Base-by-base conservation (phyloP, 2,113 vertebrate genomes). In the Aplodontia rufa region DNA sequence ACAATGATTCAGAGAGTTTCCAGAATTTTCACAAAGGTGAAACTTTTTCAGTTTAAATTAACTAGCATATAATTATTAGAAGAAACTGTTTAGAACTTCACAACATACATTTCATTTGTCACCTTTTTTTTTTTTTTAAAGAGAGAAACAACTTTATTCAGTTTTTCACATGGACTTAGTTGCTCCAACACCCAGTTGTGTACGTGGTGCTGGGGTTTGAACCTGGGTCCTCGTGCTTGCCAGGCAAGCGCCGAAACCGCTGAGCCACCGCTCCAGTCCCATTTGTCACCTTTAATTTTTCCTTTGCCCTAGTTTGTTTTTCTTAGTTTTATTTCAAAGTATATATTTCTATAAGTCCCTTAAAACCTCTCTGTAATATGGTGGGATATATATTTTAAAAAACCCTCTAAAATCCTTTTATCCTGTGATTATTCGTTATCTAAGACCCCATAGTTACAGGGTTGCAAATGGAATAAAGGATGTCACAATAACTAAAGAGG, bases 41-140 rank as follows among this genome's bases (percentile, higher is more conserved):
- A 66, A n/a, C 9, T 16, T 55, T 76, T 90, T 42, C 5, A 64
- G 40, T 64, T 81, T 86, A 66, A 93, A 93, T 93, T 37, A 94
- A 42, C 3, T 19, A 60, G 55, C 32, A 89, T 12, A 71, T 0
- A 42, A 64, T 51, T 75, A 96, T 79, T 89, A 60, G 32, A 75
- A 95, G 20, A 96, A 91, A 94, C 1, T 60, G n/a, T 76, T 94
- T 40, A 83, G 71, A 93, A 90, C 4, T n/a, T 76, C 42, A 90
- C 0, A 80, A 32, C 11, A 92, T 30, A 26, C 1, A 76, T 81
- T 93, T 95, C 9, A 16, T 47, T 86, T 78, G 49, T 12, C 45
- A 92, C 17, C 28, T 40, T 90, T 84, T n/a, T n/a, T n/a, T n/a
- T n/a, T n/a, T n/a, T n/a, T n/a, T n/a, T n/a, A n/a, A n/a, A n/a